Evolutionary conservation across 2,888 invertebrate genomes (phyloP).

Genomic region (Euzophera pinguis): DNA sequence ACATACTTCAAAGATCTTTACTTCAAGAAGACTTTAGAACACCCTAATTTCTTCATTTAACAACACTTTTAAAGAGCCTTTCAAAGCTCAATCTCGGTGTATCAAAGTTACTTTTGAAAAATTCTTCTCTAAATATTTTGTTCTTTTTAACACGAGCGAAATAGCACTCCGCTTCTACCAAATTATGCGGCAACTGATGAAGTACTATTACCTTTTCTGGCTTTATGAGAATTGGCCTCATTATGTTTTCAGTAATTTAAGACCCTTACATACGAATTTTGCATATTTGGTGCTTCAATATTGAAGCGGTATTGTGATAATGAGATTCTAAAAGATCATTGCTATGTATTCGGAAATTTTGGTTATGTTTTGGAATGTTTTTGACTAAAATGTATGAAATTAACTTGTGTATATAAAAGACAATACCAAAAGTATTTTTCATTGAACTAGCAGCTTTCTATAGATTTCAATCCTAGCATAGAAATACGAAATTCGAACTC

Average conservation of each 20-base stretch:
- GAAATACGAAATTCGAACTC: no score
- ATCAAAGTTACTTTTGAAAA: constrained; percentile 16
- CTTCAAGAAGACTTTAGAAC: constrained; percentile 9
- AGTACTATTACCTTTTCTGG: constrained; percentile 38
- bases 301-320: background rate
- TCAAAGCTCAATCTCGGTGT: constrained; percentile 12
- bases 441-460: no score
- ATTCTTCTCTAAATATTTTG: constrained; percentile 21
- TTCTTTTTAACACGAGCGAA: constrained; percentile 36
- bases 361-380: no score
- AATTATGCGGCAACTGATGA: constrained; percentile 49
- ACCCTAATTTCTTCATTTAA: constrained; percentile 9
- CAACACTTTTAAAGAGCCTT: constrained; percentile 7
- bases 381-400: no score
- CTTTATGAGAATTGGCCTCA: constrained; percentile 48
- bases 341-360: no score
- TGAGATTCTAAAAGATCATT: background rate
- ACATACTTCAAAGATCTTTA: background rate
- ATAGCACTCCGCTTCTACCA: constrained; percentile 33
- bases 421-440: no score
- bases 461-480: no score
- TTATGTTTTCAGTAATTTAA: constrained; percentile 25
- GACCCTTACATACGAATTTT: constrained; percentile 8
- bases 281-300: background rate
- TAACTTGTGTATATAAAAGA: no score